phyloP scores from a whole-genome alignment of 2,113 vertebrate genomes.

The Lonchura striata region DNA sequence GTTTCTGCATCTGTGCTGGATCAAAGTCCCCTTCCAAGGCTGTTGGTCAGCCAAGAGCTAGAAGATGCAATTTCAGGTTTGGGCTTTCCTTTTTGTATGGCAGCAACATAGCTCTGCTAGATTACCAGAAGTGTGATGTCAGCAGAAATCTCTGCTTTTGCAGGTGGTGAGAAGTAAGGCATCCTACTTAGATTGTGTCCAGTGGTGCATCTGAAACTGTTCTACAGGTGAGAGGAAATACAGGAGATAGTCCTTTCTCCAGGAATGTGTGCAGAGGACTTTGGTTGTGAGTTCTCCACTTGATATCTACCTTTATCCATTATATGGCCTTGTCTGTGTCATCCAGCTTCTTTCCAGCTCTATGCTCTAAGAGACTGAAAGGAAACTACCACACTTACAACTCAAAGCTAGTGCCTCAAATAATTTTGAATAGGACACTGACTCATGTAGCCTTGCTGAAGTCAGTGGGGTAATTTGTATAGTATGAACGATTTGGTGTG shows the following conservation, averaged over 20 bases:
- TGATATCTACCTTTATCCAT: neutral
- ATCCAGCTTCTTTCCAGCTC: neutral
- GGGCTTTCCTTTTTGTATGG: neutral
- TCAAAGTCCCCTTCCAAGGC: neutral
- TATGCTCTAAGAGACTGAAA: neutral
- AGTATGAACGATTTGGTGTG: neutral
- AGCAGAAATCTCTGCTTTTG: neutral
- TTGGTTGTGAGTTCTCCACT: neutral
- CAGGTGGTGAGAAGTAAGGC: neutral
- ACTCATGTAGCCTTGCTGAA: neutral
- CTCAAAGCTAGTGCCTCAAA: neutral
- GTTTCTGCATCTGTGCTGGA: neutral
- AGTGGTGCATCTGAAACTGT: neutral
- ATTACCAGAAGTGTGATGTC: neutral
- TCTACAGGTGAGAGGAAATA: neutral
- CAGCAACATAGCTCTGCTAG: neutral
- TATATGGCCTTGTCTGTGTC: neutral
- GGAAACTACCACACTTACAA: neutral
- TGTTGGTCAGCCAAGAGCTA: neutral
- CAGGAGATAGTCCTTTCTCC: neutral
- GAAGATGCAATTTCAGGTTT: neutral
- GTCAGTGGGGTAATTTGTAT: neutral
- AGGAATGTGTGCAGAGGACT: rapidly evolving
- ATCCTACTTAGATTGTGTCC: neutral
- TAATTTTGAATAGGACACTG: neutral